These are phyloP conservation scores for Eulemur macaco DNA, from an alignment of 2,113 vertebrate genomes.

Conservation along the genomic window DNA sequence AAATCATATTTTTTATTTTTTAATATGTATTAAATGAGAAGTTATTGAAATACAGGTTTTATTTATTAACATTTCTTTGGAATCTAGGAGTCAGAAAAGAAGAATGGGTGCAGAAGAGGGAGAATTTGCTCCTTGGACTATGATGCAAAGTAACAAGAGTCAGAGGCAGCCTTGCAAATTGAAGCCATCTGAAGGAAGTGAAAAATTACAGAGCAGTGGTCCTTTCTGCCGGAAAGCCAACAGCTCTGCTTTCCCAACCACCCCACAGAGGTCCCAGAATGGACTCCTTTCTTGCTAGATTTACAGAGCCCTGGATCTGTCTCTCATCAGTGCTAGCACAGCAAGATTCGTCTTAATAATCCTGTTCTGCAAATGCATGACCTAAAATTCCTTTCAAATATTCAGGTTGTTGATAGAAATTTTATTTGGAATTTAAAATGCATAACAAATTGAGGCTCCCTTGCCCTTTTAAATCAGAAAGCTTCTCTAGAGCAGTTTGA, in stretches of 20 bases:
- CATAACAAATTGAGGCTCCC: conserved; percentile 57
- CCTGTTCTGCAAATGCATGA: conserved; percentile 48
- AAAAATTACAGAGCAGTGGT: neutral
- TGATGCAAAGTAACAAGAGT: neutral
- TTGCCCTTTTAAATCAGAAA: conserved; percentile 71
- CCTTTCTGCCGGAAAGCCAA: neutral
- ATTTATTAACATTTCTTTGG: neutral
- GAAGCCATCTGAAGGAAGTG: neutral
- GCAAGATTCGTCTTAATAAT: conserved; percentile 58
- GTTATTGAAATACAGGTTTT: neutral
- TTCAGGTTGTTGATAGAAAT: conserved; percentile 42
- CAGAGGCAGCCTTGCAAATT: neutral
- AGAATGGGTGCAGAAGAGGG: neutral
- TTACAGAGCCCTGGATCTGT: conserved; percentile 16
- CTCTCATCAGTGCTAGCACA: conserved; percentile 60
- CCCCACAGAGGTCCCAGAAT: no score
- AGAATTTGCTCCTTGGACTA: neutral
- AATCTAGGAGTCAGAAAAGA: neutral
- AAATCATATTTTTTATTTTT: neutral
- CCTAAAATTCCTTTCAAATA: conserved; percentile 76
- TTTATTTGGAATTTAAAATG: conserved; percentile 76
- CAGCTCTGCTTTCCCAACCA: no score
- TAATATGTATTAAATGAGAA: neutral
- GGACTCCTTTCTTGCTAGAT: neutral
- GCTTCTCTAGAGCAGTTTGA: conserved; percentile 47